These are phyloP conservation scores for Calameuta filiformis DNA, from an alignment of 2,888 invertebrate species.

Conservation along the genomic window DNA sequence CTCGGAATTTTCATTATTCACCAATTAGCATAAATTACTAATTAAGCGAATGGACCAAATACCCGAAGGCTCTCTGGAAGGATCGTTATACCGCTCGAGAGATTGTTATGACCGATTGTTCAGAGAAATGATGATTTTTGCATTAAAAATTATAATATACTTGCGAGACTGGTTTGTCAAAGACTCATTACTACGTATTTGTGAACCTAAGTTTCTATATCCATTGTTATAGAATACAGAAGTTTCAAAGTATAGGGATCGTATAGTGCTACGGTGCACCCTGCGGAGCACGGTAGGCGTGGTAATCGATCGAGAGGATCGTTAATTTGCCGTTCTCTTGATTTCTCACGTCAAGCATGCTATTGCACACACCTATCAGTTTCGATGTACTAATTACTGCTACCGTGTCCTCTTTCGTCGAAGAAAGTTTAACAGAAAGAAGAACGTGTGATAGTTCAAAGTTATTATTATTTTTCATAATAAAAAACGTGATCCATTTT, in stretches of 20 bases:
- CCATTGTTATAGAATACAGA: not conserved
- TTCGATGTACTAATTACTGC: not conserved
- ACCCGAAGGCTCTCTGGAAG: not conserved
- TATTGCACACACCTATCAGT: not conserved
- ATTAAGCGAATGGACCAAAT: not conserved
- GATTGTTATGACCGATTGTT: too few species aligned
- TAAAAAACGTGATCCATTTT: not conserved
- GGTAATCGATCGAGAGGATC: constrained; percentile 1
- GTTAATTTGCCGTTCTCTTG: constrained; percentile 6
- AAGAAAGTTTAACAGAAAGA: not conserved
- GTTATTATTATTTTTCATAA: not conserved
- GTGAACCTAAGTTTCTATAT: not conserved
- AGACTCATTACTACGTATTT: not conserved
- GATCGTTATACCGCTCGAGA: not conserved
- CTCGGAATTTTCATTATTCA: not conserved
- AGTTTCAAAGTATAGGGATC: not conserved
- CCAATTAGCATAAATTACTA: too few species aligned
- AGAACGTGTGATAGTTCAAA: not conserved
- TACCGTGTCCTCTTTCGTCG: not conserved
- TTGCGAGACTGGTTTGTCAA: not conserved
- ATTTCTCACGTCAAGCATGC: not conserved
- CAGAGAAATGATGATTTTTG: too few species aligned
- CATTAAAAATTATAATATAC: not conserved
- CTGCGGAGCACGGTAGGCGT: not conserved
- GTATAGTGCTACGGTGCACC: not conserved